These are phyloP conservation scores for Pogonognathellus flavescens DNA, from an alignment of 1,140 invertebrate species.

Conservation along the genomic window DNA sequence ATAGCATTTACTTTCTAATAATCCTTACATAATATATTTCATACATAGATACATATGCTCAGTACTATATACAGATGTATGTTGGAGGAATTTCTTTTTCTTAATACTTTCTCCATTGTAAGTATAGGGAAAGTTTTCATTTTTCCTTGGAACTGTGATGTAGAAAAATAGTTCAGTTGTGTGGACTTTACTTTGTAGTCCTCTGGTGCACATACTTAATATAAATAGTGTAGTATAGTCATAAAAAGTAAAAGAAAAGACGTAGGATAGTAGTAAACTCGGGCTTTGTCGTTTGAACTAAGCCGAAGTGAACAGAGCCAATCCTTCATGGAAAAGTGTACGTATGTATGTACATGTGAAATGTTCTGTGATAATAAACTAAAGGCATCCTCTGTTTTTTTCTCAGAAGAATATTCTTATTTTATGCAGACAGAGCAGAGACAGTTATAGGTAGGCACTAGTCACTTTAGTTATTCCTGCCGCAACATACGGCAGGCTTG, in stretches of 20 bases:
- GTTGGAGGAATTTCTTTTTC: no score
- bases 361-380: constrained; percentile 33
- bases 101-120: neutral
- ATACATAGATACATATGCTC: neutral
- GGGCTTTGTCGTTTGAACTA: neutral
- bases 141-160: constrained; percentile 3
- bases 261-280: no score
- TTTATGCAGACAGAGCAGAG: constrained; percentile 43
- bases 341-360: neutral
- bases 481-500: constrained; percentile 29
- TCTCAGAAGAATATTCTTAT: constrained; percentile 18
- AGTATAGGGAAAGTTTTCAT: constrained; percentile 6
- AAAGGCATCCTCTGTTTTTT: constrained; percentile 43
- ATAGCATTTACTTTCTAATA: no score
- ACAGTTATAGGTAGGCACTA: constrained; percentile 40
- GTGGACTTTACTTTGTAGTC: no score
- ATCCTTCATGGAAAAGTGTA: constrained; percentile 22
- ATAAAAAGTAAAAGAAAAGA: no score
- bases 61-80: no score
- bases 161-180: neutral
- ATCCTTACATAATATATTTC: neutral
- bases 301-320: constrained; percentile 3
- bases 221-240: no score
- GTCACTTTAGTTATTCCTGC: constrained; percentile 44
- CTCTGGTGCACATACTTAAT: no score